Percentiles rank a stretch among this genome's conserved stretches.
Conservation (phyloP, 2,888 invertebrate genomes). For the Gandaritis pyraliata region DNA sequence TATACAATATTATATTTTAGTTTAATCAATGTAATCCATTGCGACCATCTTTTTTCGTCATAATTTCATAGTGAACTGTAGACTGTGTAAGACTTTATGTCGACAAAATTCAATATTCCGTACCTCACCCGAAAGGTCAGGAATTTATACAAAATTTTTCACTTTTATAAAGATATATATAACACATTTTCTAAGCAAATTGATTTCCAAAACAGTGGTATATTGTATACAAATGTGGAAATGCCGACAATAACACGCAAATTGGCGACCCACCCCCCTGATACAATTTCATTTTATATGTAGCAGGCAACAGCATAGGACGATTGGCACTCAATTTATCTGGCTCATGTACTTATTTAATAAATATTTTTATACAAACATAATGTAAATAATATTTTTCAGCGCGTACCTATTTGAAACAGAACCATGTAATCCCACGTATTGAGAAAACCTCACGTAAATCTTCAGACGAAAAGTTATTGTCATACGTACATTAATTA, state of each 20-base stretch:
- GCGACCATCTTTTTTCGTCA: too few relatives aligned
- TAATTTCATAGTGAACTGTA: too few relatives aligned
- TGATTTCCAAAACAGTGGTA: constrained; percentile 26
- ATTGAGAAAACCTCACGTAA: too few relatives aligned
- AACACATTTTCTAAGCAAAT: constrained; percentile 17
- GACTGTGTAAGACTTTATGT: too few relatives aligned
- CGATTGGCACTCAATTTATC: background rate
- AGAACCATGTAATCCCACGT: too few relatives aligned
- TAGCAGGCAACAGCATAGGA: background rate
- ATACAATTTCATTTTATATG: constrained; percentile 23
- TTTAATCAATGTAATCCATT: too few relatives aligned
- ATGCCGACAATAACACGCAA: constrained; percentile 27
- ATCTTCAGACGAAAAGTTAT: too few relatives aligned
- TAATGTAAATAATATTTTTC: background rate
- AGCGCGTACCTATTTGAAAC: background rate
- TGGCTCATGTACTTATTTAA: background rate
- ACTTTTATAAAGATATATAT: background rate
- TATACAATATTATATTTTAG: too few relatives aligned
- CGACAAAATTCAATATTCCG: too few relatives aligned
- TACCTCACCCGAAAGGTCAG: background rate
- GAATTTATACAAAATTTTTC: background rate
- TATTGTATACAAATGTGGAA: constrained; percentile 13
- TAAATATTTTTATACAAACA: background rate
- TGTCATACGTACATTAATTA: too few relatives aligned
- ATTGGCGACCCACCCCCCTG: constrained; percentile 30